Conservation (phyloP, 2,113 vertebrate species). For the Dipodomys merriami region DNA sequence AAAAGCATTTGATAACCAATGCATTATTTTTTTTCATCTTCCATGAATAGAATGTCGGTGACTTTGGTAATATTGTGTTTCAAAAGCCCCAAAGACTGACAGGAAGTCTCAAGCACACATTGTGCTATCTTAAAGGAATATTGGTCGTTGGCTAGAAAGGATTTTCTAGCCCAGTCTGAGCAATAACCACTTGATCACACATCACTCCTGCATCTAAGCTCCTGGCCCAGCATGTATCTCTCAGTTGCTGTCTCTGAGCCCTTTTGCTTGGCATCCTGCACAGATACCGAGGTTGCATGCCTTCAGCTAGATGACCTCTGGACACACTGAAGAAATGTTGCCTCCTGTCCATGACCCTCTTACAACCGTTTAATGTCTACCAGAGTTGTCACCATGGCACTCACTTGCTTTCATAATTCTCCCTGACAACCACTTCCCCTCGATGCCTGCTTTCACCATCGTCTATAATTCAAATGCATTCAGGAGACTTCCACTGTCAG, state of each 20-base stretch:
- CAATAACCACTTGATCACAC: conserved; percentile 65
- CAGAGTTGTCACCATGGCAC: conserved; percentile 40
- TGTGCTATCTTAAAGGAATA: conserved; percentile 49
- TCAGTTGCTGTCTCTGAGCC: not conserved
- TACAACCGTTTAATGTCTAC: conserved; percentile 54
- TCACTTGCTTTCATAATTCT: conserved; percentile 64
- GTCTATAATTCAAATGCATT: not conserved
- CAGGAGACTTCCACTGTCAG: not conserved
- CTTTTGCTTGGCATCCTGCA: not conserved
- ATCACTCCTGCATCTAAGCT: not conserved
- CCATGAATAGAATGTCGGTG: conserved; percentile 54
- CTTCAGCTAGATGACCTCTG: not conserved
- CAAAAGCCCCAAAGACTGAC: conserved; percentile 50
- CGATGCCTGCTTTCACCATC: not conserved
- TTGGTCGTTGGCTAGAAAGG: conserved; percentile 29
- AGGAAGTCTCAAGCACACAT: not conserved
- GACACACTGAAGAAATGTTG: not conserved
- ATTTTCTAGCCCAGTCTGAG: conserved; percentile 55
- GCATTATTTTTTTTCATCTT: conserved; percentile 61
- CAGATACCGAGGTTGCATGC: not conserved
- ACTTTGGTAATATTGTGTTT: conserved; percentile 69
- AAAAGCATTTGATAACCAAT: conserved; percentile 65
- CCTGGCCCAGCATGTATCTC: not conserved
- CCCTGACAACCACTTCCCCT: conserved; percentile 53
- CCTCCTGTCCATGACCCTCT: conserved; percentile 36